phyloP scores from a whole-genome alignment of 2,888 invertebrate genomes.

The Drosophila kanekoi region DNA sequence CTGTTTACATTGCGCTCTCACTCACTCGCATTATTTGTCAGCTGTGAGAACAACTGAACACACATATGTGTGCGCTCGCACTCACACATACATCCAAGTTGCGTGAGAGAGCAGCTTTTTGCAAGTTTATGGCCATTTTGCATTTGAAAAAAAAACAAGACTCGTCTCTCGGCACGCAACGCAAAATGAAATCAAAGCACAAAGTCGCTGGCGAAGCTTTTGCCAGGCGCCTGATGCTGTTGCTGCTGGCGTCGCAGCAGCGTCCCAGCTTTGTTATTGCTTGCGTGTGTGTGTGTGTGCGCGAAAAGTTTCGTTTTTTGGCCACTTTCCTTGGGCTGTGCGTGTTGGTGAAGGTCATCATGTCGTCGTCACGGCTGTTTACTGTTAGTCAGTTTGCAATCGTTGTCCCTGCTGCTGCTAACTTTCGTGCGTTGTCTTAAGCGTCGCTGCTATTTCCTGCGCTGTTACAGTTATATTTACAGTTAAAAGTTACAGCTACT shows the following conservation, averaged over 20 bases:
- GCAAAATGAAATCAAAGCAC: conserved; percentile 62
- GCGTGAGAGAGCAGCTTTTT: conserved; percentile 50
- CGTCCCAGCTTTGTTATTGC: conserved; percentile 51
- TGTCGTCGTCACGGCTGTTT: conserved; percentile 67
- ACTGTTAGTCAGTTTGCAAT: conserved; percentile 54
- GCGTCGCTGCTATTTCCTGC: conserved; percentile 7
- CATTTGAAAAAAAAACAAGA: conserved; percentile 67
- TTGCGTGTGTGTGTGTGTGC: conserved; percentile 35
- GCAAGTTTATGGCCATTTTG: conserved; percentile 71
- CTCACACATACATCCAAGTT: conserved; percentile 6
- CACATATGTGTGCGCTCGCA: conserved; percentile 8
- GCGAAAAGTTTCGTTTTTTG: conserved; percentile 69
- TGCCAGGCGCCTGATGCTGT: conserved; percentile 45
- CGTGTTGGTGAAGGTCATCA: conserved; percentile 82
- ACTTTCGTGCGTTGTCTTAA: conserved; percentile 43
- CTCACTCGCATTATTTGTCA: conserved; percentile 9
- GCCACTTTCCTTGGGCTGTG: conserved; percentile 58
- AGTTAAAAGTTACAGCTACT: conserved; percentile 16
- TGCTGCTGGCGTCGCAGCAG: conserved; percentile 30
- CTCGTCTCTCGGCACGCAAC: conserved; percentile 49
- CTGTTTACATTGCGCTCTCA: conserved; percentile 39
- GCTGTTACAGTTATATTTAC: conserved; percentile 15
- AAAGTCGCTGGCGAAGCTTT: conserved; percentile 53
- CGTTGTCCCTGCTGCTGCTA: conserved; percentile 49
- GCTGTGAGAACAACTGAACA: conserved; percentile 17